A percentile compares a stretch with the other conserved stretches of the same genome.
These are phyloP conservation scores for Spinus pinus DNA, from an alignment of 2,797 vertebrate species.

Conservation along the genomic window DNA sequence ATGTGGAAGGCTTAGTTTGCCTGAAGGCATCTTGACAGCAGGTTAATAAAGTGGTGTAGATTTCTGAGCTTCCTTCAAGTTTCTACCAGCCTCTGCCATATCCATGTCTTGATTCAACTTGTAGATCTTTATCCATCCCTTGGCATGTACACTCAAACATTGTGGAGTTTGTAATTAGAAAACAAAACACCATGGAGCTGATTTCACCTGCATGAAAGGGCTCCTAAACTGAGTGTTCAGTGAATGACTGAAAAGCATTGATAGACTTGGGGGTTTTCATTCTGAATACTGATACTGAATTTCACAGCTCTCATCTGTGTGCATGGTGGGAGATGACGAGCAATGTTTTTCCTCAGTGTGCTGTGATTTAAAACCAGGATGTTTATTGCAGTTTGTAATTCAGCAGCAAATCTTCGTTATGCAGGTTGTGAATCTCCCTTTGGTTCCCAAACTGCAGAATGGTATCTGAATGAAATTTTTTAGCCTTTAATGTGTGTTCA, in stretches of 20 bases:
- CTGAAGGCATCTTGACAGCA: not conserved
- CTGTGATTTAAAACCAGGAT: not conserved
- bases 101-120: not conserved
- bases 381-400: not conserved
- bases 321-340: not conserved
- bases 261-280: not conserved
- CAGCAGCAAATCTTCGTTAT: not conserved
- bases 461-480: not conserved
- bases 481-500: not conserved
- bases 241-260: not conserved
- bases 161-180: not conserved
- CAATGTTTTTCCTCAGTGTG: not conserved
- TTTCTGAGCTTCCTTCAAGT: not conserved
- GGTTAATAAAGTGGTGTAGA: not conserved
- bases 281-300: not conserved
- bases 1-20: not conserved
- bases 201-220: not conserved
- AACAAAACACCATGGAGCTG: not conserved
- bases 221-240: not conserved
- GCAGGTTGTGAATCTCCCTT: accelerated
- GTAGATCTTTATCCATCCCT: not conserved
- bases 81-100: not conserved
- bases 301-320: not conserved
- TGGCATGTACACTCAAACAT: accelerated
- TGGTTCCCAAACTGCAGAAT: not conserved